phyloP scores from a whole-genome alignment of 1,140 invertebrate genomes.

The Adelges cooleyi region DNA sequence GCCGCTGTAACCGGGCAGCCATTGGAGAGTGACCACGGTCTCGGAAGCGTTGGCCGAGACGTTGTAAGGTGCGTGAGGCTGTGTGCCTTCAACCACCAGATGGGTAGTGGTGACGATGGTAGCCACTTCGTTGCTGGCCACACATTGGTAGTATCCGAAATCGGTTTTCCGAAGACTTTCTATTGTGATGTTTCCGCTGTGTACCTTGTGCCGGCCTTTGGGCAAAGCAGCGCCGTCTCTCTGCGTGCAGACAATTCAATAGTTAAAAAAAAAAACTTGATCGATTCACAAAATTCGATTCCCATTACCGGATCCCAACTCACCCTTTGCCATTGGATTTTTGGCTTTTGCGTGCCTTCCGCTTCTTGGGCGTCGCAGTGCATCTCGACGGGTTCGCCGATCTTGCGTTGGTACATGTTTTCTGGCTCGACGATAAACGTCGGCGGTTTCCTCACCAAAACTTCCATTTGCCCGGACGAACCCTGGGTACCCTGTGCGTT shows the following conservation, averaged over 20 bases:
- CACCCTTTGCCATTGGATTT: constrained; percentile 79
- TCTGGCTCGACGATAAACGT: constrained; percentile 73
- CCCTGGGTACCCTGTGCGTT: constrained; percentile 87
- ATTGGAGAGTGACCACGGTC: constrained; percentile 77
- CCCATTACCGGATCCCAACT: no score
- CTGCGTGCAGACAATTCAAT: constrained; percentile 38
- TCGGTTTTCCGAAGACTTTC: constrained; percentile 73
- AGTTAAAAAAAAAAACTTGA: no score
- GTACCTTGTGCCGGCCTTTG: constrained; percentile 59
- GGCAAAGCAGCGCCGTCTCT: constrained; percentile 67
- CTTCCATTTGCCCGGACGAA: constrained; percentile 85
- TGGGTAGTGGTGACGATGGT: constrained; percentile 81
- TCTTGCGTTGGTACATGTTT: constrained; percentile 72
- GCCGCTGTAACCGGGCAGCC: constrained; percentile 90
- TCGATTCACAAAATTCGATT: no score
- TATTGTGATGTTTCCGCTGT: constrained; percentile 84
- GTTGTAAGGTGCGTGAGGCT: constrained; percentile 92
- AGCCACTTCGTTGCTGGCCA: constrained; percentile 87
- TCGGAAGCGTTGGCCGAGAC: constrained; percentile 74
- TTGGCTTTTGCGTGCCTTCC: constrained; percentile 80
- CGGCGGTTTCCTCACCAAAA: constrained; percentile 85
- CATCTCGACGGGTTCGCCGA: constrained; percentile 82
- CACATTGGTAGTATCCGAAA: constrained; percentile 90
- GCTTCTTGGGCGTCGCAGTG: constrained; percentile 81
- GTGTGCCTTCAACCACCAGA: constrained; percentile 86